These are phyloP conservation scores for Daboia siamensis DNA, from an alignment of 2,113 vertebrate species.

Conservation along the genomic window DNA sequence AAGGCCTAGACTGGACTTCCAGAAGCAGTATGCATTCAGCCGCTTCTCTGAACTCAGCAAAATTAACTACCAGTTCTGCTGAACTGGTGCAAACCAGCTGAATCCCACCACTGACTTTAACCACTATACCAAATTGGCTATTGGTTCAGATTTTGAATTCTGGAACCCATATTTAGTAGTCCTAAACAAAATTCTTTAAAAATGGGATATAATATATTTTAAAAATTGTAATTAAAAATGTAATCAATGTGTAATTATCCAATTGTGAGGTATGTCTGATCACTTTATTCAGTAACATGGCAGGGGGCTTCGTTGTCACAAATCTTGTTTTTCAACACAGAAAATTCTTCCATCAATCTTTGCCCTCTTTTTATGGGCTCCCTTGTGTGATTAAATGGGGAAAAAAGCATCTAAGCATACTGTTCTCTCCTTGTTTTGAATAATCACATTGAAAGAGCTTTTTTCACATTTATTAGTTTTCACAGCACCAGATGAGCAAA, in stretches of 20 bases:
- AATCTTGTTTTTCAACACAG: background rate
- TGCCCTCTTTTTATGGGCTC: background rate
- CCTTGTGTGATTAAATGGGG: background rate
- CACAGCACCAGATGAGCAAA: background rate
- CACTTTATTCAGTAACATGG: background rate
- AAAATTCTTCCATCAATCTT: background rate
- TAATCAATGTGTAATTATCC: background rate
- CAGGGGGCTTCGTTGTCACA: background rate
- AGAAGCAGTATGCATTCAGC: no score
- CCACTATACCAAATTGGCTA: no score
- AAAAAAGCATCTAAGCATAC: background rate
- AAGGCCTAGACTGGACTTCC: no score
- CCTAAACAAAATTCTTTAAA: background rate
- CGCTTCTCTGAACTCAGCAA: no score
- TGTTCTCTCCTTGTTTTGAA: background rate
- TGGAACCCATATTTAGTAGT: background rate
- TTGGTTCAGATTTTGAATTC: background rate
- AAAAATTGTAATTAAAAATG: background rate
- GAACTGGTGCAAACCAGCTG: no score
- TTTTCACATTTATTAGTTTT: background rate
- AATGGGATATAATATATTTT: background rate
- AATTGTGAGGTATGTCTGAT: background rate
- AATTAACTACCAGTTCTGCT: no score
- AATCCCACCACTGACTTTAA: no score
- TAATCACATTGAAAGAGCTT: no score